Evolutionary conservation across 2,797 vertebrate species (phyloP).

Genomic region (Megalops cyprinoides): DNA sequence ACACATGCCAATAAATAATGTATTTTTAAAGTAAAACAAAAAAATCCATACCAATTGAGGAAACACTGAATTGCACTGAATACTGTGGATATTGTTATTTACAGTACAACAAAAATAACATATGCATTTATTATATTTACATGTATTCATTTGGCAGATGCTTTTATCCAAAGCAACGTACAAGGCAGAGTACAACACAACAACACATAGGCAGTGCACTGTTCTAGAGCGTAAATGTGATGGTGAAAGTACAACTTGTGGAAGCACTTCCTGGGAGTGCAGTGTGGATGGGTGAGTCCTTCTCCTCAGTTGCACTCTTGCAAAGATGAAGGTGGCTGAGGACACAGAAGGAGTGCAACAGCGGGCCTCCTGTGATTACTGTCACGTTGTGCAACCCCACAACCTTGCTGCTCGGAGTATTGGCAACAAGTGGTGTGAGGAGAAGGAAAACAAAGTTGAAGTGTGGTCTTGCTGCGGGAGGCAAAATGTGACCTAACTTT

Average conservation of each 20-base stretch:
- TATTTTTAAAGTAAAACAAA: too few relatives aligned
- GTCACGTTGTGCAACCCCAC: conserved; percentile 45
- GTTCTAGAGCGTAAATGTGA: neutral
- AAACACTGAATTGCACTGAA: neutral
- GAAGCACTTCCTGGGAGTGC: neutral
- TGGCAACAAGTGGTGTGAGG: neutral
- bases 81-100: neutral
- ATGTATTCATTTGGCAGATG: too few relatives aligned
- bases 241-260: neutral
- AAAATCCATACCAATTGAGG: neutral
- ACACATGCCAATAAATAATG: neutral
- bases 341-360: conserved; percentile 51
- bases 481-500: neutral
- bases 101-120: too few relatives aligned
- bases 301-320: conserved; percentile 51
- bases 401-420: neutral
- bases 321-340: conserved; percentile 63
- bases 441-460: conserved; percentile 2
- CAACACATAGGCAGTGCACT: neutral
- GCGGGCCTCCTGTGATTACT: conserved; percentile 45
- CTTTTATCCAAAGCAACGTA: too few relatives aligned
- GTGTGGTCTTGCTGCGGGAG: neutral
- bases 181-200: too few relatives aligned
- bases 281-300: neutral
- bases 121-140: too few relatives aligned